These are phyloP conservation scores for Phrynocephalus guinanensis DNA, from an alignment of 2,797 vertebrate species.

Conservation along the genomic window DNA sequence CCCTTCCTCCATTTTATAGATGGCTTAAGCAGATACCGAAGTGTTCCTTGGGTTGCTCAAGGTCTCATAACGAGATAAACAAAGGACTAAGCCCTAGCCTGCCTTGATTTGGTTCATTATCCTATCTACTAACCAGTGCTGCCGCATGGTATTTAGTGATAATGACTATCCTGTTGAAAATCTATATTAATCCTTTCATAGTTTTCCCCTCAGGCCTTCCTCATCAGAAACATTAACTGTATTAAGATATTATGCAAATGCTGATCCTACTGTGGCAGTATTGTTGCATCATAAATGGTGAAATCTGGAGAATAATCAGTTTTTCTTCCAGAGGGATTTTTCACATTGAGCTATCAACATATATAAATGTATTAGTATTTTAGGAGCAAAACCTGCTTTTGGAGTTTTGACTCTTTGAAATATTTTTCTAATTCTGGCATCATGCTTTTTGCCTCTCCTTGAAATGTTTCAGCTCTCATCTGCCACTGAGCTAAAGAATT, in stretches of 20 bases:
- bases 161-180: conserved; percentile 3
- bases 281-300: conserved; percentile 17
- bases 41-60: conserved; percentile 13
- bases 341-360: conserved; percentile 38
- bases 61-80: conserved; percentile 36
- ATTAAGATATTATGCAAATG: conserved; percentile 39
- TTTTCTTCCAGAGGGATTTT: conserved; percentile 37
- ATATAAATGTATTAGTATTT: neutral
- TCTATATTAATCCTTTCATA: conserved; percentile 10
- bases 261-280: conserved; percentile 12
- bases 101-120: conserved; percentile 39
- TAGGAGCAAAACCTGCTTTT: neutral
- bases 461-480: neutral
- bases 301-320: conserved; percentile 20
- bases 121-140: conserved; percentile 27
- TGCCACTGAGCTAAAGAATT: neutral
- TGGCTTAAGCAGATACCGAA: conserved; percentile 1
- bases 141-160: conserved; percentile 29
- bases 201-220: conserved; percentile 39
- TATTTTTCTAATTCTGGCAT: neutral
- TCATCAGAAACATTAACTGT: neutral
- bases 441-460: neutral
- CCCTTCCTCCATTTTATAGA: neutral
- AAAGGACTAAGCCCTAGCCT: conserved; percentile 29
- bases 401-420: neutral